These are phyloP conservation scores for Anticlea derivata DNA, from an alignment of 2,888 invertebrate species.

Conservation along the genomic window DNA sequence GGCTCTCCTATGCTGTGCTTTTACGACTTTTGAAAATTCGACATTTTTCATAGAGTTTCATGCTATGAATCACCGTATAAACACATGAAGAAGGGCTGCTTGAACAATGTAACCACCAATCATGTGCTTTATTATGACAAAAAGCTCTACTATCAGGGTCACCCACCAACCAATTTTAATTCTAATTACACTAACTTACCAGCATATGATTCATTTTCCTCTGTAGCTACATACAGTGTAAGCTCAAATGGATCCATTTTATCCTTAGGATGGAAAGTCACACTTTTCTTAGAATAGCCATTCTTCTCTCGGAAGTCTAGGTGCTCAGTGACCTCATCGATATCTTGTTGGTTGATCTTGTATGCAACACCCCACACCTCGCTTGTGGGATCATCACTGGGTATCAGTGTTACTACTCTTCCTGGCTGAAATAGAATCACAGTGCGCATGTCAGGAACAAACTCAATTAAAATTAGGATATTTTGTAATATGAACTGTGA, in stretches of 20 bases:
- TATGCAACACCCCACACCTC: conserved; percentile 97
- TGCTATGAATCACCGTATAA: too few relatives aligned
- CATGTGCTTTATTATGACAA: too few relatives aligned
- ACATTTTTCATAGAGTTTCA: too few relatives aligned
- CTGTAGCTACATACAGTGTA: conserved; percentile 91
- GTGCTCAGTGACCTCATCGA: conserved; percentile 88
- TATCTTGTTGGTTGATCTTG: conserved; percentile 88
- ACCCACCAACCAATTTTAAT: too few relatives aligned
- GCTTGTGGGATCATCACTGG: conserved; percentile 82
- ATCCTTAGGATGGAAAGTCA: conserved; percentile 88
- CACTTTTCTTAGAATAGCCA: conserved; percentile 90
- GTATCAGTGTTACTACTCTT: conserved; percentile 93
- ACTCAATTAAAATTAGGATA: too few relatives aligned
- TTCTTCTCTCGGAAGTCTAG: conserved; percentile 96
- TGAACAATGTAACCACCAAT: too few relatives aligned
- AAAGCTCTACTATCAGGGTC: too few relatives aligned
- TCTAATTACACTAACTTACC: conserved; percentile 54
- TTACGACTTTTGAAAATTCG: too few relatives aligned
- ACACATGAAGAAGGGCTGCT: too few relatives aligned
- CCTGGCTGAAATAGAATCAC: conserved; percentile 86
- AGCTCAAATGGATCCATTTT: conserved; percentile 85
- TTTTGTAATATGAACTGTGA: too few relatives aligned
- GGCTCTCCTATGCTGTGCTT: too few relatives aligned
- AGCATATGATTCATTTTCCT: conserved; percentile 91
- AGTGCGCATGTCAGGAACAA: too few relatives aligned